phyloP scores from a whole-genome alignment of 2,888 invertebrate genomes.

The Xanthorhoe spadicearia region DNA sequence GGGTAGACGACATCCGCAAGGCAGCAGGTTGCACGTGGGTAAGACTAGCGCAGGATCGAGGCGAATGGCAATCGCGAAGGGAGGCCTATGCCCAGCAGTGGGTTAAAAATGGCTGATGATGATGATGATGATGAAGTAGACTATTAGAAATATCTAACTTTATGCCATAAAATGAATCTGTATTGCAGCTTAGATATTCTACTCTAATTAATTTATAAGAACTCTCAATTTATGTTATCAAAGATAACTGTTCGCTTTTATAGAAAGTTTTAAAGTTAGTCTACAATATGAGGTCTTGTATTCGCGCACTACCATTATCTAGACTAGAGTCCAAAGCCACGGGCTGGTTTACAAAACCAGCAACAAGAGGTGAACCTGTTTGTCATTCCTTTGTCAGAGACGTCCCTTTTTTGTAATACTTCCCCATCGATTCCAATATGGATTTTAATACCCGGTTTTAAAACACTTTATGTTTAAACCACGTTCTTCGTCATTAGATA shows the following conservation, averaged over 20 bases:
- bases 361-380: constrained; percentile 40
- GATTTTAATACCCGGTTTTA: constrained; percentile 38
- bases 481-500: constrained; percentile 12
- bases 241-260: not conserved
- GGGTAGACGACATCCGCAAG: no score
- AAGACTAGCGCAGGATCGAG: no score
- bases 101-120: no score
- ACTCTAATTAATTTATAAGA: not conserved
- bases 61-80: no score
- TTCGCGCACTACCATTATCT: not conserved
- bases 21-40: no score
- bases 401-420: constrained; percentile 31
- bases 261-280: not conserved
- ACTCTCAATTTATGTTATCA: not conserved
- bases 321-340: constrained; percentile 10
- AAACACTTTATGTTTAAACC: constrained; percentile 11
- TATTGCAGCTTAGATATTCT: not conserved
- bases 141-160: no score
- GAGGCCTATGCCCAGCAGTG: no score
- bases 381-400: constrained; percentile 48
- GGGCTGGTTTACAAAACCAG: constrained; percentile 46
- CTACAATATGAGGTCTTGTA: not conserved
- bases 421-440: constrained; percentile 30
- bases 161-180: constrained; percentile 7
- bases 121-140: no score